Evolutionary conservation across 2,888 invertebrate species (phyloP), one percentile per base, ranked within the genome.

Genomic region (Scrobipalpa costella): DNA sequence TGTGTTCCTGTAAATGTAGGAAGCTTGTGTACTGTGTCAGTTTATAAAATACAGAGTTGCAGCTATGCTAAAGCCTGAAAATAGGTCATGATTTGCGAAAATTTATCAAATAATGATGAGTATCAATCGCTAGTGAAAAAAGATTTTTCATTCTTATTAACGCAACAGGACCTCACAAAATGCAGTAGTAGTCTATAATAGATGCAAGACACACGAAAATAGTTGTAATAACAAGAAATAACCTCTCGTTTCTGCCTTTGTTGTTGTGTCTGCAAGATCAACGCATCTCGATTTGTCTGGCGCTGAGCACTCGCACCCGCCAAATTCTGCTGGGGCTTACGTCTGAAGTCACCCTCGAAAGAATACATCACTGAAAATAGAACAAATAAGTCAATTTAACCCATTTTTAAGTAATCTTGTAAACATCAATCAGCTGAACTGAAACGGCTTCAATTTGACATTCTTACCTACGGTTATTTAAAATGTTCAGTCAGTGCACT

Each of bases 271-370:
- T 96, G 95, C 64, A 94, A 94, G 68, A 98, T 92, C 60, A 97
- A 87, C 62, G 94, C 93, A 76, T 96, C 95, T 65, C 94, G 89
- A 75, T 93, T 93, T 68, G 92, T 92, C 69, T 92, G 95, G 68
- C 95, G 93, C 69, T 94, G 93, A 64, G 92, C 93, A 78, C 96
- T 96, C n/a, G 95, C 95, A 65, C 98, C 98, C 66, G 97, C 95
- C 71, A 98, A 92, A 85, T 96, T 98, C 88, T 98, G 98, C 77
- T 95, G 94, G 8, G 98, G 98, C 84, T 94, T 95, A 60, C 96
- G 93, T 77, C 96, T 94, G 82, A 95, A 97, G 82, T 98, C 96
- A 63, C 98, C 98, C 84, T 98, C 98, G 83, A 98, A 98, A 77
- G 96, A 93, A 85, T 93, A 94, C 94, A 94, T 94, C 66, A 69